A percentile compares a stretch with the other conserved stretches of the same genome.
These are phyloP conservation scores for Perizoma affinitatum DNA, from an alignment of 2,888 invertebrate species.

Conservation along the genomic window DNA sequence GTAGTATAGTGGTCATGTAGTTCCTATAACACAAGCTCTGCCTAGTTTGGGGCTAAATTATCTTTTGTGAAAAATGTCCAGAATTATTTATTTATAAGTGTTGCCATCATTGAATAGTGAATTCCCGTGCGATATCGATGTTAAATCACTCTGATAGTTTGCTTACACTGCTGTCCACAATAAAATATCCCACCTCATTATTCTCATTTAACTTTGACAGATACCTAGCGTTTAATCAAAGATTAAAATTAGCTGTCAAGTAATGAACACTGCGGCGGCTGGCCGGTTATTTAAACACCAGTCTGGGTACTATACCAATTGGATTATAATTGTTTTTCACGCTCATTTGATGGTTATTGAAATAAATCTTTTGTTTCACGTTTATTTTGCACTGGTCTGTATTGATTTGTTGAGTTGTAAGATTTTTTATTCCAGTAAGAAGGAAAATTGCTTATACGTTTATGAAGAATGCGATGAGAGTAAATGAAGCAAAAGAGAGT, in stretches of 20 bases:
- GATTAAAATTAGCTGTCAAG: conserved; percentile 79
- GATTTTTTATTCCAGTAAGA: conserved; percentile 2
- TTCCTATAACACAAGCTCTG: too few relatives aligned
- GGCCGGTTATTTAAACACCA: conserved; percentile 65
- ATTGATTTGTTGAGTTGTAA: conserved; percentile 42
- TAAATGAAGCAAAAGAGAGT: too few relatives aligned
- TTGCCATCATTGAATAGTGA: too few relatives aligned
- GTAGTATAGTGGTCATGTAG: too few relatives aligned
- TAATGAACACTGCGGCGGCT: conserved; percentile 58
- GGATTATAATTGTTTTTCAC: conserved; percentile 81
- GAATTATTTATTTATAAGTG: too few relatives aligned
- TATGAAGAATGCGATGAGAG: too few relatives aligned
- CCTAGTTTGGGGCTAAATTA: too few relatives aligned
- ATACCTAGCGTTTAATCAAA: conserved; percentile 71
- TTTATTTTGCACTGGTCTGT: conserved; percentile 59
- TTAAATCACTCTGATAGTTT: conserved; percentile 31
- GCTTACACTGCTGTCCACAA: conserved; percentile 37
- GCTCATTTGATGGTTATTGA: conserved; percentile 75
- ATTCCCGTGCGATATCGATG: too few relatives aligned
- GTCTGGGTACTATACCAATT: conserved; percentile 62
- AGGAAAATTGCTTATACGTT: too few relatives aligned
- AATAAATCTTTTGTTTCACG: conserved; percentile 71
- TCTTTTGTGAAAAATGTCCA: too few relatives aligned
- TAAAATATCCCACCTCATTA: conserved; percentile 55
- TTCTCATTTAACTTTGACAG: conserved; percentile 62